Percentiles rank a stretch among this genome's conserved stretches.
Evolutionary conservation across 2,113 vertebrate species (phyloP).

Genomic region (Tyrannus savana): DNA sequence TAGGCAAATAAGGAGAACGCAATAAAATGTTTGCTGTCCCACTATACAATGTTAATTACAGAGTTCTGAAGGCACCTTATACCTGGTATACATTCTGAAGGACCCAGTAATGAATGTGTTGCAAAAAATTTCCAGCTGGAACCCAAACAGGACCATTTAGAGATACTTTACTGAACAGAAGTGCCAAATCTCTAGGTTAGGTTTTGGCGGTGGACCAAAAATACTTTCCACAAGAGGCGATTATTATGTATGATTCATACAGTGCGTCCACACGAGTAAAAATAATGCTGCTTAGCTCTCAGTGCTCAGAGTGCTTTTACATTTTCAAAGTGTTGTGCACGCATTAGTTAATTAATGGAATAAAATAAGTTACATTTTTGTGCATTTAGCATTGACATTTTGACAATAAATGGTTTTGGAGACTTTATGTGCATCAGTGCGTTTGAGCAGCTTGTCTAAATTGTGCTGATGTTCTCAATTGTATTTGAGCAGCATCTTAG

Average conservation of each 20-base stretch:
- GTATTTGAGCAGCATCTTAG: conserved; percentile 23
- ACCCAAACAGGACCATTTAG: not conserved
- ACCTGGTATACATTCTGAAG: not conserved
- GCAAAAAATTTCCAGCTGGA: conserved; percentile 20
- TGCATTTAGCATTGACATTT: conserved; percentile 54
- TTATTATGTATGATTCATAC: conserved; percentile 48
- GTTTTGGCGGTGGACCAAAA: conserved; percentile 41
- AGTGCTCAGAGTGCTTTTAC: conserved; percentile 43
- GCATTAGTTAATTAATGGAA: conserved; percentile 60
- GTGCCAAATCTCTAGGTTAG: conserved; percentile 27
- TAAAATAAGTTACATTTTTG: conserved; percentile 57
- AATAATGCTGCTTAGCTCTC: conserved; percentile 49
- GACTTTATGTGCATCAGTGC: conserved; percentile 21
- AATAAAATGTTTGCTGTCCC: not conserved
- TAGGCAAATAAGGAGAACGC: not conserved
- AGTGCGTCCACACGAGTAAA: conserved; percentile 31
- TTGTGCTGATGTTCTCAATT: conserved; percentile 51
- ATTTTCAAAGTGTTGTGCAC: conserved; percentile 54
- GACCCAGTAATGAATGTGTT: not conserved
- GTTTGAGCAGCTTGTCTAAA: conserved; percentile 54
- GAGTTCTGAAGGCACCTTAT: not conserved
- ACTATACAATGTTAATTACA: not conserved
- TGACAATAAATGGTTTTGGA: conserved; percentile 55
- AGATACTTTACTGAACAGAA: conserved; percentile 1
- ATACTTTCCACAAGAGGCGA: conserved; percentile 31